Conservation (phyloP, 2,888 invertebrate species). For the Bombylius discolor region DNA sequence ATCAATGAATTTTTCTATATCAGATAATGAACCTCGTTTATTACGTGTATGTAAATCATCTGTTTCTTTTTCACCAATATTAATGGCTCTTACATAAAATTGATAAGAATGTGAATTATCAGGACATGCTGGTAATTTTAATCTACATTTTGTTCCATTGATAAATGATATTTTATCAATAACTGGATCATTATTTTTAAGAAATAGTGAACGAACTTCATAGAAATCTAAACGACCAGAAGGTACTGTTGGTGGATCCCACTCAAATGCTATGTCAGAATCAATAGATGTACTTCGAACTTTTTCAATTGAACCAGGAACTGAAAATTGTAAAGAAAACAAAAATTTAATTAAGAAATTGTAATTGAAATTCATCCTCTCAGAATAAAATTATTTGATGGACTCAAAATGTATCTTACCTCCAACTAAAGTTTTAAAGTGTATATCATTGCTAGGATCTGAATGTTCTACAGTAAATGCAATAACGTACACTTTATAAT, state of each 20-base stretch:
- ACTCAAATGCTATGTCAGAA: slow-evolving; percentile 29
- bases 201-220: slow-evolving; percentile 32
- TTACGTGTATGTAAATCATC: slow-evolving; percentile 15
- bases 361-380: neutral
- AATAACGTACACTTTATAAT: slow-evolving; percentile 54
- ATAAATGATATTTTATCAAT: slow-evolving; percentile 17
- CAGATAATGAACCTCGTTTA: neutral
- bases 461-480: slow-evolving; percentile 65
- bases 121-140: slow-evolving; percentile 17
- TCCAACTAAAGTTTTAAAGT: slow-evolving; percentile 49
- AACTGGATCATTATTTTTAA: slow-evolving; percentile 1
- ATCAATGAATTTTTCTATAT: neutral
- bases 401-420: slow-evolving; percentile 19
- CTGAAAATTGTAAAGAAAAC: neutral
- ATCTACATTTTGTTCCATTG: slow-evolving; percentile 15
- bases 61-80: slow-evolving; percentile 17
- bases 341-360: neutral
- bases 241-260: slow-evolving; percentile 40
- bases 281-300: slow-evolving; percentile 4
- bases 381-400: neutral
- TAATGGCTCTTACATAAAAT: slow-evolving; percentile 28
- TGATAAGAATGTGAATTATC: slow-evolving; percentile 12
- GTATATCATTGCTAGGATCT: slow-evolving; percentile 38
- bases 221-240: slow-evolving; percentile 46
- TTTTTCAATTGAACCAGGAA: slow-evolving; percentile 16